Conservation (phyloP, 2,797 vertebrate species). For the Forpus xanthops region DNA sequence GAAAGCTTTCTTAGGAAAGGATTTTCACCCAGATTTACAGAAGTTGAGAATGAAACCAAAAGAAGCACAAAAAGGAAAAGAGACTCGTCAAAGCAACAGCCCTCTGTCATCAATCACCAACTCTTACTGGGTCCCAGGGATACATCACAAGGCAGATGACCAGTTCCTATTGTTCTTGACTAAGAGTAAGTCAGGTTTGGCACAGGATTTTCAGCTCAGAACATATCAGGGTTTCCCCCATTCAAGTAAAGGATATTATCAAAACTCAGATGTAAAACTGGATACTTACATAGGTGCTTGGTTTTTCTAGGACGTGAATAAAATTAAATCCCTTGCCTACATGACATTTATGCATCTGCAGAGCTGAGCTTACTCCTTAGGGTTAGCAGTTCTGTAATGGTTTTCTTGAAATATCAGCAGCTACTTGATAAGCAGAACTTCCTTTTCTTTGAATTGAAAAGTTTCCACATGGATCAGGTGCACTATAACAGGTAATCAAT, state of each 20-base stretch:
- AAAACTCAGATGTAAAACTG: not conserved
- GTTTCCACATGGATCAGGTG: not conserved
- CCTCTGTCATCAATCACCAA: not conserved
- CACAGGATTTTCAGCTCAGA: not conserved
- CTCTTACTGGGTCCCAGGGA: not conserved
- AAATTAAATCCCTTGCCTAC: not conserved
- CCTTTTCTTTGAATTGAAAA: not conserved
- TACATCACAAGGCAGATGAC: not conserved
- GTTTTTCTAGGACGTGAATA: not conserved
- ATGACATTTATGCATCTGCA: not conserved
- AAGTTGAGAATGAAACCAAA: not conserved
- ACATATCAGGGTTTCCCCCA: not conserved
- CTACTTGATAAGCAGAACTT: not conserved
- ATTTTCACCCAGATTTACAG: not conserved
- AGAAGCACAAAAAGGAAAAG: not conserved
- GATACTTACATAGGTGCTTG: not conserved
- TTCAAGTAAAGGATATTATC: not conserved
- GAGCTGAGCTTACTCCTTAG: not conserved
- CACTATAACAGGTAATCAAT: not conserved
- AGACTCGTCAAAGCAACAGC: not conserved
- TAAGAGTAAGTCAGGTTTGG: slow-evolving; percentile 2
- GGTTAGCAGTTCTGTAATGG: not conserved
- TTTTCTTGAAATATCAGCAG: not conserved
- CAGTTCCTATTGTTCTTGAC: slow-evolving; percentile 20
- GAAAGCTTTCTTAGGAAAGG: not conserved